Evolutionary conservation across 92 coral and sea anemone genomes (phyloP).

Genomic region (Epizoanthus illoricatus): DNA sequence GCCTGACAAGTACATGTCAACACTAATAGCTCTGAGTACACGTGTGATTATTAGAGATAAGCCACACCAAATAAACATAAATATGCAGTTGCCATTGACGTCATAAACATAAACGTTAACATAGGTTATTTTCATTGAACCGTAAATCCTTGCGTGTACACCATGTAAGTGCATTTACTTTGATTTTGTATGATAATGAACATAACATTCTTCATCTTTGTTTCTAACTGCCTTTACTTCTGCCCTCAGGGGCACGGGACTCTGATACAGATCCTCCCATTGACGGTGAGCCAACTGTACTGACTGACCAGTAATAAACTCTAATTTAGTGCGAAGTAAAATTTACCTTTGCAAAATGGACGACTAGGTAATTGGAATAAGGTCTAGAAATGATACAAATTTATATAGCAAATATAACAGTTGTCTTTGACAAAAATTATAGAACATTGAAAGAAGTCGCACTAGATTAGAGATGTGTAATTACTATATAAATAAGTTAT

Average conservation of each 20-base stretch:
- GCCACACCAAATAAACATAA: neutral
- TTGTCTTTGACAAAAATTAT: neutral
- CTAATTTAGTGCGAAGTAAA: conserved; percentile 43
- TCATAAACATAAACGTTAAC: conserved; percentile 11
- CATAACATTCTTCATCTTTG: conserved; percentile 21
- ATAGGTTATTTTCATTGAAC: neutral
- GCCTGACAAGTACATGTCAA: neutral
- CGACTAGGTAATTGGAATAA: neutral
- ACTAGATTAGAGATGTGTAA: conserved; percentile 35
- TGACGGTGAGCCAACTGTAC: conserved; percentile 45
- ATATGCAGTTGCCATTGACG: neutral
- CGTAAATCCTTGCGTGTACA: neutral
- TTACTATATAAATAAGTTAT: conserved; percentile 5
- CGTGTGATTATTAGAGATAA: neutral
- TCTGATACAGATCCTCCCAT: conserved; percentile 35
- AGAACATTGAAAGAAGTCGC: conserved; percentile 9
- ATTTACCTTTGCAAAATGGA: neutral
- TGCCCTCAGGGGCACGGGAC: conserved; percentile 48
- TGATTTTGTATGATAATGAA: neutral
- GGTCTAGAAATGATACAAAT: neutral
- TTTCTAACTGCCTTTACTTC: conserved; percentile 42
- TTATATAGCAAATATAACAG: neutral
- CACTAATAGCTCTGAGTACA: neutral
- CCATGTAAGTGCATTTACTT: neutral
- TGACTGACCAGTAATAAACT: conserved; percentile 34